Percentiles rank a stretch among this genome's conserved stretches.
Conservation (phyloP, 30 jellyfish, hydroid and myxozoan genomes). For the Chironex yamaguchii region DNA sequence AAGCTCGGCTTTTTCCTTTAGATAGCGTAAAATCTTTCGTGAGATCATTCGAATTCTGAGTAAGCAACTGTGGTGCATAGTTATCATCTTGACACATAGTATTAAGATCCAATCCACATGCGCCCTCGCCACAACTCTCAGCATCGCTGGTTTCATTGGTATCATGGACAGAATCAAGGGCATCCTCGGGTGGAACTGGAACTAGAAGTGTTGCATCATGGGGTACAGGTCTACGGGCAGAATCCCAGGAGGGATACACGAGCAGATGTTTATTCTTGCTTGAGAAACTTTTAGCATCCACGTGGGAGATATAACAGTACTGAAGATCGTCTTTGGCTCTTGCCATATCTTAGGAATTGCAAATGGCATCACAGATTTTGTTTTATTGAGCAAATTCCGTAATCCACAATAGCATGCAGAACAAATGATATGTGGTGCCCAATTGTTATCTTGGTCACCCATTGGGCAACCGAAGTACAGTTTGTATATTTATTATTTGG, state of each 20-base stretch:
- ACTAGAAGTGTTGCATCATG: slow-evolving; percentile 21
- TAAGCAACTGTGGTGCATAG: slow-evolving; percentile 26
- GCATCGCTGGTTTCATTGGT: slow-evolving; percentile 2
- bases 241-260: slow-evolving; percentile 30
- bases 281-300: slow-evolving; percentile 7
- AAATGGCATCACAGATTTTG: slow-evolving; percentile 29
- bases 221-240: slow-evolving; percentile 20
- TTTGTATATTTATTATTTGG: background rate
- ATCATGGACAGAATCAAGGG: slow-evolving; percentile 27
- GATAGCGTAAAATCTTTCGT: slow-evolving; percentile 17
- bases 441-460: slow-evolving; percentile 19
- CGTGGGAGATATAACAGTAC: slow-evolving; percentile 1
- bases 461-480: slow-evolving; percentile 25
- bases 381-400: slow-evolving; percentile 1
- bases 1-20: slow-evolving; percentile 22
- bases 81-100: slow-evolving; percentile 20
- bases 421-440: slow-evolving; percentile 36
- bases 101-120: slow-evolving; percentile 12
- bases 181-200: slow-evolving; percentile 26
- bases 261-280: slow-evolving; percentile 28
- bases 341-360: slow-evolving; percentile 25
- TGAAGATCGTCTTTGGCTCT: slow-evolving; percentile 9
- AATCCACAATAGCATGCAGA: slow-evolving; percentile 42
- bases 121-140: slow-evolving; percentile 30
- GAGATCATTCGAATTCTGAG: slow-evolving; percentile 19